Evolutionary conservation across 2,113 vertebrate genomes (phyloP).

Genomic region (Chaetodon auriga): DNA sequence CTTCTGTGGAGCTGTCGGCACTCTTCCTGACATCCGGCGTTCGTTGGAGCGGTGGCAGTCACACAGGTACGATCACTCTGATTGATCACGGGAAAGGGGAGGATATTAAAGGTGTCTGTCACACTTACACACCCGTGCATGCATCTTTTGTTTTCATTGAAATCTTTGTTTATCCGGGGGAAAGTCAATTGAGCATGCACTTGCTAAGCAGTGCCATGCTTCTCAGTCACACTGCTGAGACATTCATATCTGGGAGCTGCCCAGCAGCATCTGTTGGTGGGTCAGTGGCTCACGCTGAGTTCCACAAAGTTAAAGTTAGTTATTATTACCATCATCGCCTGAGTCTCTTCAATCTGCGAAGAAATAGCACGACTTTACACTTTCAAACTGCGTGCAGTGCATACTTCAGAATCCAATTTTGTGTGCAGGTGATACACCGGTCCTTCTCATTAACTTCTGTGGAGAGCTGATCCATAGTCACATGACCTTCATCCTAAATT

Average conservation of each 20-base stretch:
- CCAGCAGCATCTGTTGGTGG: neutral
- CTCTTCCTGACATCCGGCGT: conserved; percentile 79
- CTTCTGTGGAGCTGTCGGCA: conserved; percentile 80
- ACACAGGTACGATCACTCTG: conserved; percentile 81
- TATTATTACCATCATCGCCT: neutral
- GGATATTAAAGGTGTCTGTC: conserved; percentile 91
- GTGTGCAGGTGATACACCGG: too few relatives aligned
- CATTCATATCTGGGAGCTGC: neutral
- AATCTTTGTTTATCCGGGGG: conserved; percentile 50
- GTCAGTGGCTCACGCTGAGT: neutral
- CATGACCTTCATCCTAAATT: too few relatives aligned
- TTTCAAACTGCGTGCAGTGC: too few relatives aligned
- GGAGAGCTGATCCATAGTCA: too few relatives aligned
- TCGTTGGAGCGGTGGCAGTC: conserved; percentile 70
- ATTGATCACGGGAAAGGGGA: conserved; percentile 82
- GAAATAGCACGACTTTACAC: too few relatives aligned
- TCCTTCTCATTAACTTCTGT: too few relatives aligned
- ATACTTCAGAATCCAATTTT: too few relatives aligned
- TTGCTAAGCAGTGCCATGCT: conserved; percentile 28
- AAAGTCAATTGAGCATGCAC: conserved; percentile 75
- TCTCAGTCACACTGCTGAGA: neutral
- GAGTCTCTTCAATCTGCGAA: too few relatives aligned
- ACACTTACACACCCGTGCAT: conserved; percentile 83
- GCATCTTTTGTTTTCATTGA: conserved; percentile 60
- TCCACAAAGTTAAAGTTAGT: neutral